Conservation (phyloP, 2,797 vertebrate species). For the Amblyopsis hoosieri region DNA sequence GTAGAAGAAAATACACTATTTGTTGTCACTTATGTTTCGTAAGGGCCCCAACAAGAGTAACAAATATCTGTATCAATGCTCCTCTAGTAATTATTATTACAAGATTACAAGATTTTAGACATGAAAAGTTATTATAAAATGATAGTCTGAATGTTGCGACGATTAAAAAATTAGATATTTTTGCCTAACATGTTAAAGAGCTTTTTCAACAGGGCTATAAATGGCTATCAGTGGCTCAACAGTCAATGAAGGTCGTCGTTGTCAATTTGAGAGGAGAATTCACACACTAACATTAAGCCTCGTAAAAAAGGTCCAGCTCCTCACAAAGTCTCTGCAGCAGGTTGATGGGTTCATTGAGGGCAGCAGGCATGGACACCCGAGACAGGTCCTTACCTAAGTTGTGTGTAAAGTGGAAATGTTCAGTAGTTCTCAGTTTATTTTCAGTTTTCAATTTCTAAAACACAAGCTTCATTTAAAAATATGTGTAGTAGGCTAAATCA, state of each 20-base stretch:
- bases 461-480: too few relatives aligned
- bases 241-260: too few relatives aligned
- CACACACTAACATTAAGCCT: slow-evolving; percentile 6
- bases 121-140: slow-evolving; percentile 4
- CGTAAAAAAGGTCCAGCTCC: slow-evolving; percentile 79
- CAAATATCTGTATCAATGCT: neutral
- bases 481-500: too few relatives aligned
- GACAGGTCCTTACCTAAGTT: slow-evolving; percentile 86
- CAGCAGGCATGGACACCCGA: slow-evolving; percentile 89
- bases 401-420: neutral
- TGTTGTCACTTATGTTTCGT: neutral
- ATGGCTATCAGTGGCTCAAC: neutral
- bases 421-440: too few relatives aligned
- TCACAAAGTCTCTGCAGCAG: slow-evolving; percentile 90
- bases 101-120: slow-evolving; percentile 12
- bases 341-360: slow-evolving; percentile 82
- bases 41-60: slow-evolving; percentile 1
- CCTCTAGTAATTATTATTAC: neutral
- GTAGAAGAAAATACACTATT: neutral
- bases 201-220: neutral
- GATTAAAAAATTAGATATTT: slow-evolving; percentile 4
- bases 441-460: too few relatives aligned
- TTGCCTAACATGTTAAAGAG: slow-evolving; percentile 20
- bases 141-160: neutral
- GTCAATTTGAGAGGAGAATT: slow-evolving; percentile 8